Evolutionary conservation across 1,140 invertebrate genomes (phyloP), one percentile per base, ranked within the genome.

Genomic region (Aphelenchoides fujianensis): DNA sequence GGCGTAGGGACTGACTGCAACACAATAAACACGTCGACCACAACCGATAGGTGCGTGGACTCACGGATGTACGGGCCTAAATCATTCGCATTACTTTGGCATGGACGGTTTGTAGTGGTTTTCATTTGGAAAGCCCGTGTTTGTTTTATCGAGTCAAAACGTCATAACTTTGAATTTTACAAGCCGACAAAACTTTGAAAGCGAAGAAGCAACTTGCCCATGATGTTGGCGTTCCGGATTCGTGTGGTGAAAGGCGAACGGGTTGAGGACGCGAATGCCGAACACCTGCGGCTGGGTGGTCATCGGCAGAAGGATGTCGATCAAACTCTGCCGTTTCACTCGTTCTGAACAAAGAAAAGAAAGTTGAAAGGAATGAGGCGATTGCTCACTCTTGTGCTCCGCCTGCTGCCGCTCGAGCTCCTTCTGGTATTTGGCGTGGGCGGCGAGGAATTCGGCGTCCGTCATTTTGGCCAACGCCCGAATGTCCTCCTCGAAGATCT

Each of bases 171-270:
- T n/a, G n/a, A n/a, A n/a, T n/a, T n/a, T n/a, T n/a, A n/a, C n/a
- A n/a, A n/a, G n/a, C n/a, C n/a, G n/a, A n/a, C n/a, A n/a, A n/a
- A n/a, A n/a, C n/a, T n/a, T n/a, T n/a, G n/a, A n/a, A n/a, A n/a
- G n/a, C n/a, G n/a, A n/a, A n/a, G n/a, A n/a, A n/a, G n/a, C n/a
- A n/a, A n/a, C n/a, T n/a, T n/a, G n/a, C n/a, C 63, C 63, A 66
- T 36, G 2, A 66, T n/a, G 31, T 66, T 66, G 2, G 63, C 32
- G 7, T 66, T 66, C 30, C 36, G 31, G n/a, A 66, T 66, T n/a
- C 63, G 63, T n/a, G 31, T 16, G 12, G 1, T 12, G 9, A 55
- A 66, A 66, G n/a, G 63, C 63, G 7, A 66, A 66, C 36, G 63
- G 63, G 7, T 55, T 35, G 1, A 66, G 1, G 12, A 66, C 31